Base-by-base conservation (phyloP, 2,888 invertebrate genomes). In the Sarcophaga caerulescens region DNA sequence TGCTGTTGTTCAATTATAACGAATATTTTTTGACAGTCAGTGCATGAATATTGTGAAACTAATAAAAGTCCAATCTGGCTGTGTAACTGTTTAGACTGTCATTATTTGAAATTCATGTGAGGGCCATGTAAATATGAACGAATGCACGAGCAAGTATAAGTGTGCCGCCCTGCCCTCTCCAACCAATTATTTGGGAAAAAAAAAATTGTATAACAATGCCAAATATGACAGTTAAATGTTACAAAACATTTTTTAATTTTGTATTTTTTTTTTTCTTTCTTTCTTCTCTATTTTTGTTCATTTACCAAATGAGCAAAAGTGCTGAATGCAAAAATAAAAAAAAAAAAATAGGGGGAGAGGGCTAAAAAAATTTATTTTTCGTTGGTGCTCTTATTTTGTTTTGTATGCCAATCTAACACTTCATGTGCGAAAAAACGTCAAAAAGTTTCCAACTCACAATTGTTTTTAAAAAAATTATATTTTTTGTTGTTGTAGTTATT, bases 361-460 rank as follows among this genome's bases (percentile, higher is more conserved):
- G 1, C 8, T 35, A 35, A 35, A 35, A 35, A 35, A 35, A 35
- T 66, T 52, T 69, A 69, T 21, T 69, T 68, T 66, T 75, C 44
- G 11, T 66, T 59, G 59, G 17, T 52, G 17, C 65, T 45, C 63
- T 35, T 47, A 35, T 52, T 45, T 70, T 66, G 23, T 59, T 84
- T 84, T 84, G 74, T 75, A 82, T 85, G 85, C 85, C 88, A 85
- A 84, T 88, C 85, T 83, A 85, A 87, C 88, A 88, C 87, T 87
- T 87, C 87, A 87, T 87, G 85, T 85, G 87, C 80, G 87, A 88
- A 84, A 85, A 84, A 84, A 75, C 81, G 84, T 85, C 81, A 87
- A 87, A 86, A 86, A 86, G 86, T 84, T 84, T 84, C 52, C 81
- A 81, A 84, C 84, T 86, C 81, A 84, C 78, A 86, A 86, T 81